Evolutionary conservation across 2,113 vertebrate species (phyloP).

Genomic region (Boleophthalmus pectinirostris): DNA sequence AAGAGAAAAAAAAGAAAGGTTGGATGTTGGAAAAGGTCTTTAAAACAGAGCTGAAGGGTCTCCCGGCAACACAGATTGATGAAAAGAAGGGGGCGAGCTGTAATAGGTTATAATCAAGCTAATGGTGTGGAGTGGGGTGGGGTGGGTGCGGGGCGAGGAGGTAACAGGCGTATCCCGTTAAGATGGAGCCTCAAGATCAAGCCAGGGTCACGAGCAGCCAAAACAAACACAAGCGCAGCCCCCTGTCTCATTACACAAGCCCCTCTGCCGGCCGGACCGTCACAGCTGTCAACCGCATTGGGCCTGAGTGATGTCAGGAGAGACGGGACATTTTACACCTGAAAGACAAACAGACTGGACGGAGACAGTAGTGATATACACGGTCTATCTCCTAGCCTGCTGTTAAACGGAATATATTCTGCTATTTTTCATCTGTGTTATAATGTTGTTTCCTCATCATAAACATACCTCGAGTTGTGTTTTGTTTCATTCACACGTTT

Average conservation of each 20-base stretch:
- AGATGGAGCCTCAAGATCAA: conserved; percentile 44
- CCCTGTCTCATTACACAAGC: not conserved
- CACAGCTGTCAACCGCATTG: conserved; percentile 42
- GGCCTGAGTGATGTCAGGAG: conserved; percentile 21
- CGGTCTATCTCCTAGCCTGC: no score
- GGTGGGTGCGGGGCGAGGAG: conserved; percentile 47
- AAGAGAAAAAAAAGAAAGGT: conserved; percentile 52
- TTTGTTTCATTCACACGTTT: no score
- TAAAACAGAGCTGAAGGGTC: conserved; percentile 41
- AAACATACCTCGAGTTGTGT: no score
- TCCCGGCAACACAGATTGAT: conserved; percentile 61
- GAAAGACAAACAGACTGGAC: conserved; percentile 22
- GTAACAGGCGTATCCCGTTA: conserved; percentile 36
- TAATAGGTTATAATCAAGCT: conserved; percentile 59
- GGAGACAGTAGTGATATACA: not conserved
- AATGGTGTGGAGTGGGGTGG: conserved; percentile 38
- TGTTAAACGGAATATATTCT: no score
- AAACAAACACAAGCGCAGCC: conserved; percentile 38
- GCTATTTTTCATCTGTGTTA: no score
- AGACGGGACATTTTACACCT: conserved; percentile 44
- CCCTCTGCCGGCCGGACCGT: conserved; percentile 15
- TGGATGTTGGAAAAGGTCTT: not conserved
- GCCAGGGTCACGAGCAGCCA: conserved; percentile 47
- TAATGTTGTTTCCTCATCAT: no score
- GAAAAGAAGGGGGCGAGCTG: conserved; percentile 46